phyloP scores from a whole-genome alignment of 2,113 vertebrate species.

The Galeopterus variegatus region DNA sequence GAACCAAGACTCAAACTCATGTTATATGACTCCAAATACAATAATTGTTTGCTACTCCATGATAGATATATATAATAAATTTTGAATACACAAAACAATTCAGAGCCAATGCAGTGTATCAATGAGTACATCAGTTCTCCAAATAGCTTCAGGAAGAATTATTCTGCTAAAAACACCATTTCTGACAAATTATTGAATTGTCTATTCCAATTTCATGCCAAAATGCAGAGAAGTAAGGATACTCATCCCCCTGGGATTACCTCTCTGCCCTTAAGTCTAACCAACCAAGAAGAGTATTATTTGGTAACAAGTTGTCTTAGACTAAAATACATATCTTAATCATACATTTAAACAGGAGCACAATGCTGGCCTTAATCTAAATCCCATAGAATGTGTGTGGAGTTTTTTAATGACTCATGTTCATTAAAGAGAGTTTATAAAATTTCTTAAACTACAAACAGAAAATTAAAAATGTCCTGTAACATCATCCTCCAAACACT shows the following conservation, averaged over 20 bases:
- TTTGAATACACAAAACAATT: conserved; percentile 47
- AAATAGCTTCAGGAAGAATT: neutral
- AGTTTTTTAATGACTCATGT: neutral
- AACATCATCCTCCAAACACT: neutral
- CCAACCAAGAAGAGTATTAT: neutral
- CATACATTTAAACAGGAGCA: neutral
- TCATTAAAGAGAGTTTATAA: conserved; percentile 15
- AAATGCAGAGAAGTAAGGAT: conserved; percentile 45
- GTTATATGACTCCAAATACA: neutral
- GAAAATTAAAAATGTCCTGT: neutral
- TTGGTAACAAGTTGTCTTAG: neutral
- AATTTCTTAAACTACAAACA: neutral
- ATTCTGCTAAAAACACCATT: conserved; percentile 15
- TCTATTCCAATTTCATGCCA: conserved; percentile 34
- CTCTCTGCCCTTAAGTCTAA: neutral
- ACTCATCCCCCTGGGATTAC: neutral
- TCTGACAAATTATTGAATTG: conserved; percentile 54
- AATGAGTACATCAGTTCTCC: neutral
- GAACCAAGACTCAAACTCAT: neutral
- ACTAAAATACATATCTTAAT: neutral
- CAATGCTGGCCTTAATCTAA: neutral
- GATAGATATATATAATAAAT: neutral
- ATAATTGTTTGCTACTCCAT: neutral
- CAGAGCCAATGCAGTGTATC: conserved; percentile 5
- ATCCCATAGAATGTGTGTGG: neutral